Base-by-base conservation (phyloP, 2,888 invertebrate species). In the Agrilus cyanescens region DNA sequence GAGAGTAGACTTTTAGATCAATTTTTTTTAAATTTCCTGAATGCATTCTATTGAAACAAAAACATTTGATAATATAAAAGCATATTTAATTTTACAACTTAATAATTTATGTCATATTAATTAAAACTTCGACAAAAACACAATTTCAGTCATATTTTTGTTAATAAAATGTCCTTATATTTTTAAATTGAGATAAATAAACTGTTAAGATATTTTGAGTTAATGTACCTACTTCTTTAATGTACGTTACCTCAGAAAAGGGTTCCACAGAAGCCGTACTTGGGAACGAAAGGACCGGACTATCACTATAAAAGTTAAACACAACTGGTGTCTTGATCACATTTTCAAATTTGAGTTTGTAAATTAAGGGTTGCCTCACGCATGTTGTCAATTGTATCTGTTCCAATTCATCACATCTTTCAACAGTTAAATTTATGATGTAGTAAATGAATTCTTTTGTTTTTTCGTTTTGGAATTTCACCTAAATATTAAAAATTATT, bases 371-470 rank as follows among this genome's bases (percentile, higher is more conserved):
- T 36, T 53, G 51, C 38, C 67, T 48, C 2, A 62, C 61, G 44
- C 60, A 58, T 3, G 65, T 62, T 15, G 41, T 44, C 15, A 68
- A 49, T 16, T 46, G 46, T 32, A 66, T 56, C n/a, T 50, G 53
- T 12, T 63, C 59, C 40, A 64, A 45, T 4, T 58, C 51, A 10
- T 53, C 53, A 33, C 58, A 54, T 36, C 62, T 60, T 3, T 52
- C 42, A 12, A 65, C 60, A 35, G 53, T 60, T 25, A 65, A 46
- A 4, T 40, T 37, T 37, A 67, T 50, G 44, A 63, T 61, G 46
- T 62, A 67, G 48, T 52, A 60, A 32, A 62, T 41, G 43, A 61
- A 67, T 51, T 68, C 68, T 1, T 54, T 53, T 4, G 62, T 61
- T 2, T 51, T 40, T 33, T 53, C 53, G 45, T 66, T 66, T 36